Percentiles rank a stretch among this genome's conserved stretches.
Conservation (phyloP, 1,140 invertebrate species). For the Sycobia sp. region DNA sequence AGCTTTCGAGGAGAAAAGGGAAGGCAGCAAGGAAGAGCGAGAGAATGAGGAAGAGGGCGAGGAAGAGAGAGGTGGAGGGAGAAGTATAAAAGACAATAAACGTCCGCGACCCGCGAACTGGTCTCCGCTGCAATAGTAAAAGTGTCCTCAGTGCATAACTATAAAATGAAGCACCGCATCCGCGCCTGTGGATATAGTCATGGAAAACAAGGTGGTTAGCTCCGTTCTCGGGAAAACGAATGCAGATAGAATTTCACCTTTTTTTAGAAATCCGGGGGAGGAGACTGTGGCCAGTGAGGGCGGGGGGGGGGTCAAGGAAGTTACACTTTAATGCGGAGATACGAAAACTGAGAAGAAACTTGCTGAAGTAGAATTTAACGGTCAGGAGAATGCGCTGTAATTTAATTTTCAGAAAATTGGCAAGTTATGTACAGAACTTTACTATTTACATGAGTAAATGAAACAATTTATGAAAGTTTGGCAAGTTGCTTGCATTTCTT, state of each 20-base stretch:
- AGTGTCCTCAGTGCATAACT: constrained; percentile 55
- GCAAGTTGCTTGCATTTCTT: constrained; percentile 8
- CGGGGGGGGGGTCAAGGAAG: constrained; percentile 3
- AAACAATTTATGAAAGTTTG: constrained; percentile 24
- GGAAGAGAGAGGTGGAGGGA: neutral
- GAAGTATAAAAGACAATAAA: constrained; percentile 47
- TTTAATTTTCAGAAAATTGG: constrained; percentile 33
- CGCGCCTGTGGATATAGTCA: neutral
- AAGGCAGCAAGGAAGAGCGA: too few species aligned
- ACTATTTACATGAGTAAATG: constrained; percentile 29
- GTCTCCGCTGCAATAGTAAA: constrained; percentile 46
- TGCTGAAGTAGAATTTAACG: constrained; percentile 25
- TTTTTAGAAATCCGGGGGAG: neutral
- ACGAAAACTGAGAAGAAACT: constrained; percentile 22
- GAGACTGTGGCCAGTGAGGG: too few species aligned
- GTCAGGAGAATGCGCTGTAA: constrained; percentile 21
- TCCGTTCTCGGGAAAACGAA: constrained; percentile 1
- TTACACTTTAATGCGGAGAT: constrained; percentile 28
- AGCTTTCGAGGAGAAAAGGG: constrained; percentile 32
- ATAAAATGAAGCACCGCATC: constrained; percentile 51
- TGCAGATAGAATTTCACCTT: constrained; percentile 22
- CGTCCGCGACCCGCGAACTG: constrained; percentile 37
- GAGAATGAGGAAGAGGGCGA: too few species aligned
- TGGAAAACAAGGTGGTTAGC: neutral
- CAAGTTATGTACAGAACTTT: constrained; percentile 33